Conservation (phyloP, 2,888 invertebrate genomes). For the Acanthococcus lagerstroemiae region DNA sequence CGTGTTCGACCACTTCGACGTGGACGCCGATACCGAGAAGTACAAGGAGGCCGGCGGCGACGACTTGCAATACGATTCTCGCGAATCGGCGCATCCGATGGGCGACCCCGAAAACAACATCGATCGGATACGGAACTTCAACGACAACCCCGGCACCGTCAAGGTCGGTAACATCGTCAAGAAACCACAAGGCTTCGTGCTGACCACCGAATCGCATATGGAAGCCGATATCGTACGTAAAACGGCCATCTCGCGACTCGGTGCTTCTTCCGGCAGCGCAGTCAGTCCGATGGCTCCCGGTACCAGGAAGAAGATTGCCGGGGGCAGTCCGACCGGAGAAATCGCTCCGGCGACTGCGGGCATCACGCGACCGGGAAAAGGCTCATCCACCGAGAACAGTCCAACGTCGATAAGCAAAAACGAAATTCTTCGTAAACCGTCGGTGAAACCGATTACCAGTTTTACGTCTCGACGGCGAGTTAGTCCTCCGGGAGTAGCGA, state of each 20-base stretch:
- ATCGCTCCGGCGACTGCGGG: not conserved
- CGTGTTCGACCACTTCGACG: not conserved
- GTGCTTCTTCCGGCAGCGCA: not conserved
- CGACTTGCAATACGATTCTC: not conserved
- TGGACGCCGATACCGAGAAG: not conserved
- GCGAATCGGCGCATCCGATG: not conserved
- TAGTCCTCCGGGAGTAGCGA: not conserved
- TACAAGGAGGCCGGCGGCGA: constrained; percentile 5
- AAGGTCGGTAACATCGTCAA: constrained; percentile 10
- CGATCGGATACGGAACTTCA: not conserved
- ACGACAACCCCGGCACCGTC: constrained; percentile 2
- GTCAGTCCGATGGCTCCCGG: not conserved
- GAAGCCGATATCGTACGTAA: not conserved
- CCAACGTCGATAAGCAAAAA: constrained; percentile 1
- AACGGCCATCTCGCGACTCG: not conserved
- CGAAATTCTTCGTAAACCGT: constrained; percentile 11
- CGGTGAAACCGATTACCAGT: constrained; percentile 6
- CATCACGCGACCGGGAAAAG: not conserved
- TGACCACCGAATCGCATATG: not conserved
- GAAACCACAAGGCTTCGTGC: constrained; percentile 25
- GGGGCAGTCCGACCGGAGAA: not conserved
- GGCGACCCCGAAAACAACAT: constrained; percentile 1
- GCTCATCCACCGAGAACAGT: not conserved
- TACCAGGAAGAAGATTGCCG: not conserved
- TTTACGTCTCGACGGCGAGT: not conserved